Conservation (phyloP, 2,113 vertebrate species). For the Isurus oxyrinchus region DNA sequence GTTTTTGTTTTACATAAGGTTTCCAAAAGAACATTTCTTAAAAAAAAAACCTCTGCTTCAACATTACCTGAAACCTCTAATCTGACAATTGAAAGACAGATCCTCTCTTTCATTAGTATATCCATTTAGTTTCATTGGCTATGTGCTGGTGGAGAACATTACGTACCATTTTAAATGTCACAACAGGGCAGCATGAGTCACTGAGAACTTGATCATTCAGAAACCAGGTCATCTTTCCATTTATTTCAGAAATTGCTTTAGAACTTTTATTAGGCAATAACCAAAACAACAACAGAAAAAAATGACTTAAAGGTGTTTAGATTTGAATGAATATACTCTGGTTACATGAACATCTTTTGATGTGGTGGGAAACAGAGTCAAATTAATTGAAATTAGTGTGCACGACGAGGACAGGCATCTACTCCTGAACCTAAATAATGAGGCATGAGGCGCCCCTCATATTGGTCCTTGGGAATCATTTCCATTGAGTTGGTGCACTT, state of each 20-base stretch:
- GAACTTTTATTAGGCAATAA: not conserved
- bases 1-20: not conserved
- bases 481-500: not conserved
- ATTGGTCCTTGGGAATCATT: not conserved
- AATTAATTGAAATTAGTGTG: not conserved
- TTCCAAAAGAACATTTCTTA: not conserved
- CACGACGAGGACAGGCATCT: not conserved
- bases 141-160: not conserved
- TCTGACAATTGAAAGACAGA: not conserved
- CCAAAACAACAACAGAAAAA: not conserved
- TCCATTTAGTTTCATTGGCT: constrained; percentile 1
- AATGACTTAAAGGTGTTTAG: not conserved
- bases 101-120: not conserved
- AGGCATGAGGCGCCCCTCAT: not conserved
- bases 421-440: not conserved
- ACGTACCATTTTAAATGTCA: constrained; percentile 26
- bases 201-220: constrained; percentile 4
- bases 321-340: not conserved
- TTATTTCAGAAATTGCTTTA: constrained; percentile 24
- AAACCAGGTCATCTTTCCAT: not conserved
- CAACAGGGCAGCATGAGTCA: not conserved
- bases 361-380: not conserved
- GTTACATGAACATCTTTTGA: not conserved
- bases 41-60: not conserved
- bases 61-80: not conserved